These are phyloP conservation scores for Sturnus vulgaris DNA, from an alignment of 2,113 vertebrate species.

Conservation along the genomic window DNA sequence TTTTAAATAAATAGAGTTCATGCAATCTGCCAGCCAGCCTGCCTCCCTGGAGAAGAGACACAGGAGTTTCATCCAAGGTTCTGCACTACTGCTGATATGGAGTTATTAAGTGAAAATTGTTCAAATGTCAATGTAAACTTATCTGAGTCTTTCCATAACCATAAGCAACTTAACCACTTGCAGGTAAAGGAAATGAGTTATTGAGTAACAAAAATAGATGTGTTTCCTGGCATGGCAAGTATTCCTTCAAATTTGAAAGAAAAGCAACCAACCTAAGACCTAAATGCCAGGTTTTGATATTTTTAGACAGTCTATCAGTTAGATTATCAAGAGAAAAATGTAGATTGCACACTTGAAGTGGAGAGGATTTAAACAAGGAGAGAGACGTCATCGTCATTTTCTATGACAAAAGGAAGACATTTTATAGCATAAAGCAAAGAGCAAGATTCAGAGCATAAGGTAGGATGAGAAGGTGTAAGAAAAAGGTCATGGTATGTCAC, in stretches of 20 bases:
- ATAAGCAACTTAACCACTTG: not conserved
- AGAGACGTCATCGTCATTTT: not conserved
- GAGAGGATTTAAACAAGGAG: not conserved
- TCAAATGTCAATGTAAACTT: not conserved
- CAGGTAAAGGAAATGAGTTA: not conserved
- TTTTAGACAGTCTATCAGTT: not conserved
- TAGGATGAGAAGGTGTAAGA: not conserved
- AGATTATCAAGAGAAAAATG: not conserved
- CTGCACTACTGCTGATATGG: not conserved
- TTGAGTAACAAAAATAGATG: not conserved
- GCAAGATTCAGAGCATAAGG: not conserved
- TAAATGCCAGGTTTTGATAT: not conserved
- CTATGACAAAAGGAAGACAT: not conserved
- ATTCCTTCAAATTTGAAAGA: not conserved
- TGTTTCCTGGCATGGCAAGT: not conserved
- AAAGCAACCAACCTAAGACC: not conserved
- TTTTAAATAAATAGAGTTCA: not conserved
- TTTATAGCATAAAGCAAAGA: not conserved
- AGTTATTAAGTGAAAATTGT: not conserved
- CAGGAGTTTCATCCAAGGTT: not conserved
- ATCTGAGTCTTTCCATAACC: not conserved
- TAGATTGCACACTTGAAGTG: not conserved
- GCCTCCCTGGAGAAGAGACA: not conserved
- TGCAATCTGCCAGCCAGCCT: not conserved
- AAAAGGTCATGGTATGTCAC: not conserved